These are phyloP conservation scores for Thryonomys swinderianus DNA, from an alignment of 2,113 vertebrate species.

Conservation along the genomic window DNA sequence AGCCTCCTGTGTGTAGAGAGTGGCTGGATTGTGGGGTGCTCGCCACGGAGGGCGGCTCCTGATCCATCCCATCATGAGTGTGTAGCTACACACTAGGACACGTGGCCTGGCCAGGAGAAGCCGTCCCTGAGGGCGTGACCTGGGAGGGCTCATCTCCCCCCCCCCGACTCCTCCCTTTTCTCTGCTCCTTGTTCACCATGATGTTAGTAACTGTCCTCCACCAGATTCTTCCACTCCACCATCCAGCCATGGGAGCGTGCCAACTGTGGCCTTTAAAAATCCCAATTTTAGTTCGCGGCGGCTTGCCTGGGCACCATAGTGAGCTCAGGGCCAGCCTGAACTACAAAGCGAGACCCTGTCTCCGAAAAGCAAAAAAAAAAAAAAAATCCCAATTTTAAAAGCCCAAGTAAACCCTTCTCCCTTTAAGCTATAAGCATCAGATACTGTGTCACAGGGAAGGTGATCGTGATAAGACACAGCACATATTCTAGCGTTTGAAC, in stretches of 20 bases:
- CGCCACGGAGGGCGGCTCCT: too few relatives aligned
- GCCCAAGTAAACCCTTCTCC: neutral
- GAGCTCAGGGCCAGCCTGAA: too few relatives aligned
- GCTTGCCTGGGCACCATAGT: too few relatives aligned
- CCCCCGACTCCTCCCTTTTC: neutral
- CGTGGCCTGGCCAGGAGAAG: neutral
- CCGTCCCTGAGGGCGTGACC: neutral
- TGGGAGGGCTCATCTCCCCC: too few relatives aligned
- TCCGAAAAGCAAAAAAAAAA: too few relatives aligned
- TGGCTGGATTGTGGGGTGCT: neutral
- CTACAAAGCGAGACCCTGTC: too few relatives aligned
- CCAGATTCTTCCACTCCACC: neutral
- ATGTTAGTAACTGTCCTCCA: neutral
- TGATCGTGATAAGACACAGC: neutral
- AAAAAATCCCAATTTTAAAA: neutral
- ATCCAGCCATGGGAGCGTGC: neutral
- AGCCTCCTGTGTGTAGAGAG: neutral
- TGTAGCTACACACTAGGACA: neutral
- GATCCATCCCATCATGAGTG: too few relatives aligned
- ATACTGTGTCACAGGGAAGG: neutral
- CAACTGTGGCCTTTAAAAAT: neutral
- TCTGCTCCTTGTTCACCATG: neutral
- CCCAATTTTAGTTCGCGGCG: too few relatives aligned
- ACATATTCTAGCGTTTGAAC: fast-evolving
- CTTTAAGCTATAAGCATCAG: neutral